These are phyloP conservation scores for Holothuria scabra DNA, from an alignment of 53 echinoderm and acorn worm genomes.

Conservation along the genomic window DNA sequence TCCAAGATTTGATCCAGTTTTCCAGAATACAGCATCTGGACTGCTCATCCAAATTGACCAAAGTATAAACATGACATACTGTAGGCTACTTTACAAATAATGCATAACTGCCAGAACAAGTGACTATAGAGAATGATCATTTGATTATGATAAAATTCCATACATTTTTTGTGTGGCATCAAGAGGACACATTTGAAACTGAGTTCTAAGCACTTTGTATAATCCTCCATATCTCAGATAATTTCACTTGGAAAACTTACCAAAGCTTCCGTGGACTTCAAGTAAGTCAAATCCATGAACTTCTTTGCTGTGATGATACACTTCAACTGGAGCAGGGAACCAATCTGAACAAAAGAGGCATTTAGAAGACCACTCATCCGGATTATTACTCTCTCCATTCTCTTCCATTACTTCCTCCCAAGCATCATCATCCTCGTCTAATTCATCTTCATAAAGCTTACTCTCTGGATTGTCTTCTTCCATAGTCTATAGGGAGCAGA, in stretches of 20 bases:
- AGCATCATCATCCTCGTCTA: constrained; percentile 74
- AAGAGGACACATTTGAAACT: too few relatives aligned
- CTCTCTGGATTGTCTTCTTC: constrained; percentile 38
- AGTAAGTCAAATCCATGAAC: constrained; percentile 71
- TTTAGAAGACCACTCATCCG: constrained; percentile 39
- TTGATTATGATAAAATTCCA: too few relatives aligned
- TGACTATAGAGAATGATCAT: too few relatives aligned
- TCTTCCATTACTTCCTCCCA: constrained; percentile 72
- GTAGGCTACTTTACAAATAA: too few relatives aligned
- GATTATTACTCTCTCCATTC: constrained; percentile 49
- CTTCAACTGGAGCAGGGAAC: constrained; percentile 54
- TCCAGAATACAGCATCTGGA: too few relatives aligned
- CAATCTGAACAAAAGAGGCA: constrained; percentile 82
- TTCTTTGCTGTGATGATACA: constrained; percentile 67
- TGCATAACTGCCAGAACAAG: too few relatives aligned
- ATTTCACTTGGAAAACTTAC: constrained; percentile 26
- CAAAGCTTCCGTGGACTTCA: constrained; percentile 65
- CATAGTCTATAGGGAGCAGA: not conserved
- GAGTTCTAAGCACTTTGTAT: too few relatives aligned
- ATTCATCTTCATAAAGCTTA: constrained; percentile 55
- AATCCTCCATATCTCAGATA: too few relatives aligned
- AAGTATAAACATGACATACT: too few relatives aligned
- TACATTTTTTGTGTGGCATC: too few relatives aligned
- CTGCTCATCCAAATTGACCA: too few relatives aligned
- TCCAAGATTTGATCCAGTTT: too few relatives aligned